Percentiles rank a stretch among this genome's conserved stretches.
These are phyloP conservation scores for Mechanitis mazaeus DNA, from an alignment of 2,888 invertebrate genomes.

Conservation along the genomic window DNA sequence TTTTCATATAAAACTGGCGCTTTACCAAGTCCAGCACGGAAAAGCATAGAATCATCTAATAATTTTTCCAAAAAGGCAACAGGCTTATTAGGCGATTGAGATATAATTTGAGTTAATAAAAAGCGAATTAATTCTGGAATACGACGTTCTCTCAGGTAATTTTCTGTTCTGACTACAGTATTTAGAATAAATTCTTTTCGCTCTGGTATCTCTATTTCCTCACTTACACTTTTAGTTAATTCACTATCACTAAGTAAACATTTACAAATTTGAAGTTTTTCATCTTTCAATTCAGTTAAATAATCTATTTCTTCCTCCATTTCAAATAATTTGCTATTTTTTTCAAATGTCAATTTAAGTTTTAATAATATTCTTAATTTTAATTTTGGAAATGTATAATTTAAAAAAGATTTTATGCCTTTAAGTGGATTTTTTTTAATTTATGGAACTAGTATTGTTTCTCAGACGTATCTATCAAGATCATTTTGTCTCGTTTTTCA, in stretches of 20 bases:
- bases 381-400: too few species aligned
- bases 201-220: conserved; percentile 36
- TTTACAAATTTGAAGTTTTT: conserved; percentile 39
- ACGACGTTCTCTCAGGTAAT: conserved; percentile 55
- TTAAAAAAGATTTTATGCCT: too few species aligned
- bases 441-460: too few species aligned
- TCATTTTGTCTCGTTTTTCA: too few species aligned
- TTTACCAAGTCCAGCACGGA: conserved; percentile 55
- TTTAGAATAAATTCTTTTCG: conserved; percentile 48
- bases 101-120: conserved; percentile 54
- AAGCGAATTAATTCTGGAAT: conserved; percentile 61
- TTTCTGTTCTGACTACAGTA: conserved; percentile 51
- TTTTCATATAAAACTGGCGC: conserved; percentile 60
- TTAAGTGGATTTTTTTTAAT: too few species aligned
- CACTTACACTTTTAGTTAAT: conserved; percentile 23
- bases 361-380: too few species aligned
- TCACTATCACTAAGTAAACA: conserved; percentile 40
- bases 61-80: conserved; percentile 47
- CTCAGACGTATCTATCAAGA: too few species aligned
- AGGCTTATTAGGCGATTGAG: conserved; percentile 44
- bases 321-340: neutral
- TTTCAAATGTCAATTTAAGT: neutral
- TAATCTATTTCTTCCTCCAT: conserved; percentile 34
- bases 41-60: conserved; percentile 61
- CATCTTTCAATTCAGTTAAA: conserved; percentile 8